Conservation (phyloP, 2,888 invertebrate genomes). For the Anthophora plumipes region DNA sequence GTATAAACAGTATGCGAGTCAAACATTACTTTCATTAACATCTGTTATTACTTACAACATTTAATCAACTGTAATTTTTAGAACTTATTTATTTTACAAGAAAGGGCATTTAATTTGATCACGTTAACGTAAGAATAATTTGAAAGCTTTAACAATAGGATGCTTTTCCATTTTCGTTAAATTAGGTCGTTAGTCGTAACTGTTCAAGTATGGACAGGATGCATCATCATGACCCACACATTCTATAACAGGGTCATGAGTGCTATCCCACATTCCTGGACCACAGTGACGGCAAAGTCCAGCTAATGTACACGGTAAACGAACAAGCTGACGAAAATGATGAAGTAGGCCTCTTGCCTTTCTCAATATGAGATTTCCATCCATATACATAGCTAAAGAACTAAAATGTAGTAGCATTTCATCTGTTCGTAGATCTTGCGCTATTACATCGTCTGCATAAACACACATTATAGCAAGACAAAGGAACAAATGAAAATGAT, state of each 20-base stretch:
- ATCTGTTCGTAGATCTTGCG: conserved; percentile 95
- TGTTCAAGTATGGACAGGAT: conserved; percentile 84
- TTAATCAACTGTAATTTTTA: conserved; percentile 39
- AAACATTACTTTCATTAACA: conserved; percentile 63
- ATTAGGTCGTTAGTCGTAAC: conserved; percentile 73
- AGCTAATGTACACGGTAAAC: conserved; percentile 95
- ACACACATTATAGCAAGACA: conserved; percentile 97
- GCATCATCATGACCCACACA: conserved; percentile 91
- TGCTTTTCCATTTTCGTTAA: conserved; percentile 26
- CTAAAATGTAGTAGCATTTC: conserved; percentile 98
- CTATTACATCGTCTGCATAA: conserved; percentile 96
- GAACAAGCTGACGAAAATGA: conserved; percentile 94
- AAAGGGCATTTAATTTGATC: conserved; percentile 46
- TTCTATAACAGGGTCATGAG: conserved; percentile 94
- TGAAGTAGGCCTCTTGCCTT: conserved; percentile 96
- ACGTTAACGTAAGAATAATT: conserved; percentile 42
- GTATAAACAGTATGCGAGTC: conserved; percentile 33
- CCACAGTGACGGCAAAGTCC: conserved; percentile 95
- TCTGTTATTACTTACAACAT: conserved; percentile 40
- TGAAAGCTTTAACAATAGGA: conserved; percentile 42
- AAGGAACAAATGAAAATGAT: conserved; percentile 97
- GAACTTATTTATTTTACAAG: conserved; percentile 46
- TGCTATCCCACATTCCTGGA: conserved; percentile 97
- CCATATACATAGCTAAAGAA: conserved; percentile 98
- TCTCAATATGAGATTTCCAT: conserved; percentile 94